Evolutionary conservation across 2,113 vertebrate genomes (phyloP).

Genomic region (Sprattus sprattus): DNA sequence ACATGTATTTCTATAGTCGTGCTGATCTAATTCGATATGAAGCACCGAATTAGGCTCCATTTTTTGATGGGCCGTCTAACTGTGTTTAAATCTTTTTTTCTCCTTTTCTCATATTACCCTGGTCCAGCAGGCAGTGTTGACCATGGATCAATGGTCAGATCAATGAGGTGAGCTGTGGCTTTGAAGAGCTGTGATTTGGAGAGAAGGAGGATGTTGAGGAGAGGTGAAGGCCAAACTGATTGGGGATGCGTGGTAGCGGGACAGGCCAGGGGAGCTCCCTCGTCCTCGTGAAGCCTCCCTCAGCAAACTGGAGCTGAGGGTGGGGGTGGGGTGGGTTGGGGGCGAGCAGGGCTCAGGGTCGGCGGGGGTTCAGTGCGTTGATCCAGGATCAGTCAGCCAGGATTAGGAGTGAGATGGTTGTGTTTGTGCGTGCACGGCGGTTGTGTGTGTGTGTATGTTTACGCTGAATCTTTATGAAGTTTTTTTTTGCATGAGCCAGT

Average conservation of each 20-base stretch:
- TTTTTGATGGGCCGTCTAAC: not conserved
- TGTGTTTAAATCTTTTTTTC: not conserved
- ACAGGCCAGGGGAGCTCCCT: not conserved
- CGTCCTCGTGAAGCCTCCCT: not conserved
- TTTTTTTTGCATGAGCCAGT: not conserved
- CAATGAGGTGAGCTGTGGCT: conserved; percentile 15
- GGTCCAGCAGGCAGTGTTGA: not conserved
- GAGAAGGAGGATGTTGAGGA: not conserved
- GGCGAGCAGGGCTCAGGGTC: not conserved
- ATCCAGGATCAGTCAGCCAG: conserved; percentile 29
- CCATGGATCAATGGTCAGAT: conserved; percentile 26
- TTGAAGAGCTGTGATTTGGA: no score
- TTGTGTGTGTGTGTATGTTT: not conserved
- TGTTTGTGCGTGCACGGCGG: not conserved
- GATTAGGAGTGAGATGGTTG: conserved; percentile 24
- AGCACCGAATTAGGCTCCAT: not conserved
- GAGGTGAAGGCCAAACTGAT: not conserved
- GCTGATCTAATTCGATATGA: conserved; percentile 5
- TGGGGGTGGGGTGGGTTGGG: not conserved
- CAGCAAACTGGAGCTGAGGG: not conserved
- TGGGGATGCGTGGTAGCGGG: not conserved
- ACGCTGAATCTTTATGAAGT: not conserved
- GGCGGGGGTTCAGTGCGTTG: conserved; percentile 13
- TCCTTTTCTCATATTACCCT: not conserved
- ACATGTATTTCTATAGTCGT: not conserved